These are phyloP conservation scores for Parus major DNA, from an alignment of 2,113 vertebrate genomes.

Conservation along the genomic window DNA sequence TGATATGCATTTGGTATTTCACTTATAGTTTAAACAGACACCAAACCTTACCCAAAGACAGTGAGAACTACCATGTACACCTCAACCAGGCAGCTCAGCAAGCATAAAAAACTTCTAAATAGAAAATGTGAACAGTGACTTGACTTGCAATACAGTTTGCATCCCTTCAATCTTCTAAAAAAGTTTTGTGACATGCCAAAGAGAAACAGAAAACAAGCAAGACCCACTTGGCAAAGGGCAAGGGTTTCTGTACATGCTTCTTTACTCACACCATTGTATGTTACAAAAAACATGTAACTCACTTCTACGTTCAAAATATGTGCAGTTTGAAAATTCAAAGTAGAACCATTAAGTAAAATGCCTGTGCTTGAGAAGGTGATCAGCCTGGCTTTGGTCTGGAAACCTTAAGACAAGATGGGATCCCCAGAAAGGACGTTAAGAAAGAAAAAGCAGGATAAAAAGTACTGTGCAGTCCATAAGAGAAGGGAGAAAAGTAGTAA, in stretches of 20 bases:
- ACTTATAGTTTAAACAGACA: neutral
- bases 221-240: fast-evolving
- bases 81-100: neutral
- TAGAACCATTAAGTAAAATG: neutral
- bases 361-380: neutral
- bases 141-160: neutral
- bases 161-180: neutral
- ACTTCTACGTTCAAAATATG: fast-evolving
- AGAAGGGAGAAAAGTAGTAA: fast-evolving
- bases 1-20: neutral
- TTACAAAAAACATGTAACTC: neutral
- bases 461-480: fast-evolving
- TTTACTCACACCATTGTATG: neutral
- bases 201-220: neutral
- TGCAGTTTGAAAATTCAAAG: fast-evolving
- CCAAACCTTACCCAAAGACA: neutral
- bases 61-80: neutral
- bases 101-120: neutral
- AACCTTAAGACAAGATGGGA: neutral
- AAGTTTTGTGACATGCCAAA: neutral
- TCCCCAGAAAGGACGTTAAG: neutral
- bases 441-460: neutral
- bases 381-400: neutral
- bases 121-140: neutral
- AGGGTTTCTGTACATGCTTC: fast-evolving